Evolutionary conservation across 1,140 invertebrate species (phyloP).

Genomic region (Drosophila arizonae): DNA sequence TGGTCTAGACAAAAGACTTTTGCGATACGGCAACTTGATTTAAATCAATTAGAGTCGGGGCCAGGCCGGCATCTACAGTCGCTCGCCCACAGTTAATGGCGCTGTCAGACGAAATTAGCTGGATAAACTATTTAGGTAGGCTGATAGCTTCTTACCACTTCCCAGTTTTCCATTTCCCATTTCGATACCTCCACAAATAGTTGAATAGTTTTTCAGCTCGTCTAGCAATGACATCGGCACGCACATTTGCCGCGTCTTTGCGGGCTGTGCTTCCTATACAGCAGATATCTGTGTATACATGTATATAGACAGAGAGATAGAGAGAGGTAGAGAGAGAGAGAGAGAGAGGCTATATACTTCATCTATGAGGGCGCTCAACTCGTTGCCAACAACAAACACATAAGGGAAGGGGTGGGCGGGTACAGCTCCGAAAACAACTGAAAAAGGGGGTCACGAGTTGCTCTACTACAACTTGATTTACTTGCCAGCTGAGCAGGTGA

Average conservation of each 20-base stretch:
- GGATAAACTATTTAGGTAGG: constrained; percentile 69
- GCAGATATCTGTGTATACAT: neutral
- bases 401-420: constrained; percentile 35
- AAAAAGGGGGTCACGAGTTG: constrained; percentile 73
- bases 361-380: constrained; percentile 64
- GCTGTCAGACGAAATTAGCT: constrained; percentile 73
- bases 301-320: too few relatives aligned
- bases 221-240: constrained; percentile 45
- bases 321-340: too few relatives aligned
- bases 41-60: constrained; percentile 70
- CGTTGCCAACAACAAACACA: constrained; percentile 80
- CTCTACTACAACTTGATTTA: constrained; percentile 56
- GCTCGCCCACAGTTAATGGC: constrained; percentile 41
- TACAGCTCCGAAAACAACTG: neutral
- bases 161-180: constrained; percentile 13
- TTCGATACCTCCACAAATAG: constrained; percentile 32
- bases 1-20: constrained; percentile 69
- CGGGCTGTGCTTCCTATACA: neutral
- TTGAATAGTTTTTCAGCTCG: constrained; percentile 20
- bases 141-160: constrained; percentile 31
- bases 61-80: neutral
- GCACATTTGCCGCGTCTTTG: constrained; percentile 19
- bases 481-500: constrained; percentile 24
- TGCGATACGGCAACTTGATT: constrained; percentile 66
- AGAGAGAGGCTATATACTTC: neutral